A percentile compares a stretch with the other conserved stretches of the same genome.
These are phyloP conservation scores for Sardina pilchardus DNA, from an alignment of 2,113 vertebrate species.

Conservation along the genomic window DNA sequence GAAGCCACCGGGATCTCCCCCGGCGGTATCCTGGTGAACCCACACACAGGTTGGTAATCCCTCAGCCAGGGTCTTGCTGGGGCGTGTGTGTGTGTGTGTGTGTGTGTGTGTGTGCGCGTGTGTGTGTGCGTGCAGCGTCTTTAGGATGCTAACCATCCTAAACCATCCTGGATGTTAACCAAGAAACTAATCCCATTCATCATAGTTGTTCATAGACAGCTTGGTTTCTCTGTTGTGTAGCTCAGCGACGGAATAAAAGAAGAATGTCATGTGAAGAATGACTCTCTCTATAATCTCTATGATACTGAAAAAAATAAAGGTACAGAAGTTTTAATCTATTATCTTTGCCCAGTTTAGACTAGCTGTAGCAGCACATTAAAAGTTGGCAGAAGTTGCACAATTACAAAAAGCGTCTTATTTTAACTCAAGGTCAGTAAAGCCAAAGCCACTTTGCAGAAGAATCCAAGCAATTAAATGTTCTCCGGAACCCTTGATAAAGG, in stretches of 20 bases:
- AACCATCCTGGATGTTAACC: neutral
- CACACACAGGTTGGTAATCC: constrained; percentile 94
- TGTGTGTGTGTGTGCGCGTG: neutral
- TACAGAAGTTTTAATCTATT: neutral
- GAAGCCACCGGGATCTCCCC: constrained; percentile 93
- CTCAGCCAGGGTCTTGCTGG: constrained; percentile 54
- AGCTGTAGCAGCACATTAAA: neutral
- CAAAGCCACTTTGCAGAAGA: neutral
- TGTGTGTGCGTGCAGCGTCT: neutral
- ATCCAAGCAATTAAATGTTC: neutral
- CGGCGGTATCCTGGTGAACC: constrained; percentile 94
- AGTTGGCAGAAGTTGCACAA: too few species aligned
- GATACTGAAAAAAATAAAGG: neutral
- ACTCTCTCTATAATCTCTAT: neutral
- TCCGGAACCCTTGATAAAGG: neutral
- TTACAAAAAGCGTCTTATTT: neutral
- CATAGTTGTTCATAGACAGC: neutral
- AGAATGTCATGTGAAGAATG: neutral
- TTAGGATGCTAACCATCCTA: too few species aligned
- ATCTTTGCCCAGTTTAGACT: neutral
- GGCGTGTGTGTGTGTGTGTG: constrained; percentile 6
- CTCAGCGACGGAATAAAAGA: neutral
- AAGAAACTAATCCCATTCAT: neutral
- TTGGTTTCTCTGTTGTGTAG: constrained; percentile 3
- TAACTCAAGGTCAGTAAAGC: neutral